Evolutionary conservation across 2,888 invertebrate genomes (phyloP), one percentile per base, ranked within the genome.

Genomic region (Nymphalis c-album): DNA sequence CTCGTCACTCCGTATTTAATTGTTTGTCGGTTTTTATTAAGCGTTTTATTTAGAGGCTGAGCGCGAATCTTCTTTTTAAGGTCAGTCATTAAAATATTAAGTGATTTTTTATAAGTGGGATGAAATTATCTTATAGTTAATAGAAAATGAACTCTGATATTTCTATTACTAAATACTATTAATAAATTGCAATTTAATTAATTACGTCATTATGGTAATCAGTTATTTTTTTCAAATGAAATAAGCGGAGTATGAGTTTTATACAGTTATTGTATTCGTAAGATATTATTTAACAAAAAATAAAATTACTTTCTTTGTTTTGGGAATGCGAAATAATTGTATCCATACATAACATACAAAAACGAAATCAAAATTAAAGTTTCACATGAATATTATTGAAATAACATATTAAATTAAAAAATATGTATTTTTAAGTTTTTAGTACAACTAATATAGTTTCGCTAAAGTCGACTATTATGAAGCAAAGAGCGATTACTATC

Each of bases 1-100:
- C 83, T 82, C 84, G 86, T 84, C 85, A 81, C 76, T 73, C 74
- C 72, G 74, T 78, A 77, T 76, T 78, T 80, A 78, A 76, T 76
- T 78, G 75, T 78, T 78, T 78, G 75, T 74, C 75, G 75, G 73
- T 74, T 75, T 74, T 71, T 72, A 70, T 75, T 71, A 70, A 72
- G 60, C 51, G 63, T 70, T 72, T 70, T 63, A 71, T 70, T 67
- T 65, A 67, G 69, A 59, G 60, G 57, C 62, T 58, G 57, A 16
- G 53, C 22, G 48, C 60, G 60, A 63, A 57, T 63, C 57, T 31
- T 45, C 57, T 55, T 45, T 45, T 31, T 53, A 53, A 48, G 59
- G 46, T 61, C 35, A 48, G 22, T 53, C 22, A 59, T 67, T 70
- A 60, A 63, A 51, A 66, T 46, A 60, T 50, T 57, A 63, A 60